These are phyloP conservation scores for Otis tarda DNA, from an alignment of 2,113 vertebrate genomes.

Conservation along the genomic window DNA sequence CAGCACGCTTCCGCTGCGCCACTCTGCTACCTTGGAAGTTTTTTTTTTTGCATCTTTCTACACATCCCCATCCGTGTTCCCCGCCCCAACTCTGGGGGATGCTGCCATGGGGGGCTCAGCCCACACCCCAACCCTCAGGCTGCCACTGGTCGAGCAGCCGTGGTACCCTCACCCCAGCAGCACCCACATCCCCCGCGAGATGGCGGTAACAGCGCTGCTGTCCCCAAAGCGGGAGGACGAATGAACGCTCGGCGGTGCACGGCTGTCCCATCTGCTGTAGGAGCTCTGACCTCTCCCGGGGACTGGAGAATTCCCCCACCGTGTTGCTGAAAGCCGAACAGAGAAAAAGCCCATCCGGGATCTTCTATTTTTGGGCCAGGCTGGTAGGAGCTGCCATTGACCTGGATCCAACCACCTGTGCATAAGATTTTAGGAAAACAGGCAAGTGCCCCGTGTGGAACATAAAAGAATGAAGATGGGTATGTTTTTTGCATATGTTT, in stretches of 20 bases:
- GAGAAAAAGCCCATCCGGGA: not conserved
- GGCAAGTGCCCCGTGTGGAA: not conserved
- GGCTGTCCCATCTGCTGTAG: not conserved
- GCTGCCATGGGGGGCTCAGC: fast-evolving
- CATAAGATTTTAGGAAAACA: not conserved
- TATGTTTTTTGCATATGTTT: not conserved
- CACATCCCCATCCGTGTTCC: no score
- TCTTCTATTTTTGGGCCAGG: not conserved
- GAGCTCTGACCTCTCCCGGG: not conserved
- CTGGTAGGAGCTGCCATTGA: not conserved
- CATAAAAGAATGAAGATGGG: not conserved
- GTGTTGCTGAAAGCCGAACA: not conserved
- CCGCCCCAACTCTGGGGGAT: fast-evolving
- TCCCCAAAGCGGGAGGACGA: fast-evolving
- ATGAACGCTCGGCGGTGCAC: fast-evolving
- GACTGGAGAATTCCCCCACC: fast-evolving
- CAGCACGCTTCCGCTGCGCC: conserved; percentile 42
- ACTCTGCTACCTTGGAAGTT: not conserved
- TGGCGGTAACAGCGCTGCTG: fast-evolving
- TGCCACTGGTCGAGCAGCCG: no score
- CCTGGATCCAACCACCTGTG: fast-evolving
- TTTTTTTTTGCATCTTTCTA: no score
- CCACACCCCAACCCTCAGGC: fast-evolving
- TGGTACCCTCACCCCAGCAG: not conserved
- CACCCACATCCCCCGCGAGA: fast-evolving